Conservation (phyloP, 2,113 vertebrate genomes). For the Dipodomys ordii region DNA sequence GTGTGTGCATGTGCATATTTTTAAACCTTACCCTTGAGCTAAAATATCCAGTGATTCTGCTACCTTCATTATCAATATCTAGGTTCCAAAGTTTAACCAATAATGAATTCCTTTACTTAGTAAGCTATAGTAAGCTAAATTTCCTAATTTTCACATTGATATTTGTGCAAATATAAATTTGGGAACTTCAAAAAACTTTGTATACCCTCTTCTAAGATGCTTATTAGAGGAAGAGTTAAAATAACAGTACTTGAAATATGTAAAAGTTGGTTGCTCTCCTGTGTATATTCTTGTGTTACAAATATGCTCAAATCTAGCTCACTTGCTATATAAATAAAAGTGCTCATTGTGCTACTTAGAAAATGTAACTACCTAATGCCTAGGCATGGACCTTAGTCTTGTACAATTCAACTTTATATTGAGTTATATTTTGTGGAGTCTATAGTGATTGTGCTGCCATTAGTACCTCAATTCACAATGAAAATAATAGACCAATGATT, state of each 20-base stretch:
- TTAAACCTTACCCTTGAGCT: too few relatives aligned
- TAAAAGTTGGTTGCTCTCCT: neutral
- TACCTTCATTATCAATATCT: neutral
- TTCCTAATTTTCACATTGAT: neutral
- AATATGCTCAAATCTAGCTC: neutral
- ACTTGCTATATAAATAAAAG: constrained; percentile 1
- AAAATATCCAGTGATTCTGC: neutral
- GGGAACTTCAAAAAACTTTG: neutral
- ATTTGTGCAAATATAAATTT: neutral
- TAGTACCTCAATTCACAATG: neutral
- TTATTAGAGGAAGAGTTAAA: neutral
- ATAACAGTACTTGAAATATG: neutral
- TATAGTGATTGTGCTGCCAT: neutral
- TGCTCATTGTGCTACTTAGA: neutral
- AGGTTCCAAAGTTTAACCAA: neutral
- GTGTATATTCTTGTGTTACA: neutral
- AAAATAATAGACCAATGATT: neutral
- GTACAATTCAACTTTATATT: neutral
- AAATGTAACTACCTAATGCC: neutral
- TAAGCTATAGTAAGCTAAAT: neutral
- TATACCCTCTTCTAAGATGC: neutral
- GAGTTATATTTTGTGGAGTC: neutral
- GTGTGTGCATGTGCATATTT: too few relatives aligned
- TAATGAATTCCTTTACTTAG: neutral
- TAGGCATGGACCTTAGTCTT: neutral